Conservation (phyloP, 2,113 vertebrate species). For the Catharus bicknelli region DNA sequence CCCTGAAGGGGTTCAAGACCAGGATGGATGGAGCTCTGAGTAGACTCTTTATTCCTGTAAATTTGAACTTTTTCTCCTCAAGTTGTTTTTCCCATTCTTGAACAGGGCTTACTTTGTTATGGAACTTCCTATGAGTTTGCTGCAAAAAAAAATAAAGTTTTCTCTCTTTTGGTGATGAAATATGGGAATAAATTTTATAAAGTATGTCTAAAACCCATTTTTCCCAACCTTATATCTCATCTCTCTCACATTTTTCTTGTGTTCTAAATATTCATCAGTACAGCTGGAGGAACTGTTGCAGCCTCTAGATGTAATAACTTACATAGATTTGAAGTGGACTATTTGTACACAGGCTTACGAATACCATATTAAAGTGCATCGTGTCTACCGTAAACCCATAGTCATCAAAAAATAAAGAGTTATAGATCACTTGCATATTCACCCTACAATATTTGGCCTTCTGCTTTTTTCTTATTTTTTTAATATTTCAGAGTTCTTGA, state of each 20-base stretch:
- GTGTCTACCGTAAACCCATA: not conserved
- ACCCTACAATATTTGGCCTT: not conserved
- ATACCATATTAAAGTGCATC: not conserved
- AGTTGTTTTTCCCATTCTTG: not conserved
- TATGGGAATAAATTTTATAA: not conserved
- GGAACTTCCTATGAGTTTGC: not conserved
- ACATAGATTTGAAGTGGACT: not conserved
- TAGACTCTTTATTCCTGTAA: not conserved
- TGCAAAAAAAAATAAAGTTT: not conserved
- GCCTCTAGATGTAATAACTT: not conserved
- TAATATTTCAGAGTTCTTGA: not conserved
- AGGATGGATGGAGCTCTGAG: not conserved
- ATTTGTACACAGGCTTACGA: not conserved
- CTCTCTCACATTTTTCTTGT: not conserved
- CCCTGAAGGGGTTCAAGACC: not conserved
- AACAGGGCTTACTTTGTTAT: not conserved
- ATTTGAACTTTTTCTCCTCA: not conserved
- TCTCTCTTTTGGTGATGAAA: not conserved
- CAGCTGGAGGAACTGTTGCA: not conserved
- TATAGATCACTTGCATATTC: not conserved
- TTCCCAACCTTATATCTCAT: not conserved
- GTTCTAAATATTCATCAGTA: not conserved
- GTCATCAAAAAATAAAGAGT: not conserved
- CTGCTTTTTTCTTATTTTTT: not conserved
- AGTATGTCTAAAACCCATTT: not conserved